Base-by-base conservation (phyloP, 1,140 invertebrate genomes). In the Pseudomyrmex dendroicus region DNA sequence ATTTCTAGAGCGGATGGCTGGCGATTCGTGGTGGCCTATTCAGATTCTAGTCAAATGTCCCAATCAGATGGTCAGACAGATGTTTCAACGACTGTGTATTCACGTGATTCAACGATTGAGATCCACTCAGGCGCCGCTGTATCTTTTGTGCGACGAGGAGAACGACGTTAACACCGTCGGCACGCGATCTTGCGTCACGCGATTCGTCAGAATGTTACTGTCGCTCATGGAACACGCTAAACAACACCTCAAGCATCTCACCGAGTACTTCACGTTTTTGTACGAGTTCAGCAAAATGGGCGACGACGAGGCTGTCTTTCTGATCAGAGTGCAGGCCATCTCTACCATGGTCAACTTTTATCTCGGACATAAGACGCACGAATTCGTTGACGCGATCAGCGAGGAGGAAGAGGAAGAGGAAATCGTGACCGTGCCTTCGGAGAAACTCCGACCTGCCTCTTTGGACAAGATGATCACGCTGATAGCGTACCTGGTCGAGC, bases 401-500 rank as follows among this genome's bases (percentile, higher is more conserved):
- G 97, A 97, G 85, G 97, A 98, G 86, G 98, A 99, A 85, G 97
- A 98, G 83, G 97, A 97, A 82, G 97, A 96, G 86, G 96, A 97
- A 76, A 96, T 96, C 20, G 95, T 96, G 2, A 95, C 96, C 10
- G 94, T 96, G 67, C 95, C 96, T 0, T 95, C 96, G 20, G 97
- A 97, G 83, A 98, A 98, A 92, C 96, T 98, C 74, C 96, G 98
- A 86, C 98, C 98, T 0, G 97, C 97, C 1, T 98, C 98, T 0
- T 94, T 99, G n/a, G 98, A 99, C 92, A 99, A 99, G 94, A 99
- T 99, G 98, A 98, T 99, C 64, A 97, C 97, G 8, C 93, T 99
- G 5, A 97, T 98, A 46, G 97, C 98, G 4, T 96, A 97, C 1
- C 95, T 99, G 46, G 97, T 99, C 25, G 98, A 99, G 91, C 96